Conservation (phyloP, 2,113 vertebrate species). For the Bufo gargarizans region DNA sequence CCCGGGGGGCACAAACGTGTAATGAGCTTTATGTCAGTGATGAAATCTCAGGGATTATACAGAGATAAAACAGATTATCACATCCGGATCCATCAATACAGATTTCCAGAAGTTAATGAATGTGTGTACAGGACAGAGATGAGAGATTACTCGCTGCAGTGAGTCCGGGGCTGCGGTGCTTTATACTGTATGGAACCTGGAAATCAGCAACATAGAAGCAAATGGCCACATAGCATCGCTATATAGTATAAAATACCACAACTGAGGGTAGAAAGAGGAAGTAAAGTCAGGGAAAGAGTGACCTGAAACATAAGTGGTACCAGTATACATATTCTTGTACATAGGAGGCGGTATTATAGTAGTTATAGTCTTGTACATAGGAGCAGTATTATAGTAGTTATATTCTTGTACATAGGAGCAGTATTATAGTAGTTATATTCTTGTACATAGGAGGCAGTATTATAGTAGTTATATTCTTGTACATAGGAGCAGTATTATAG, state of each 20-base stretch:
- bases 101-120: not conserved
- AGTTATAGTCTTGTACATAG: no score
- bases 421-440: not conserved
- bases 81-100: constrained; percentile 26
- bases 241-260: no score
- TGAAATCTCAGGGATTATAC: constrained; percentile 10
- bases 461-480: not conserved
- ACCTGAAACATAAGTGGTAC: no score
- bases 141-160: not conserved
- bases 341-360: no score
- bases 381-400: no score
- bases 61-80: constrained; percentile 20
- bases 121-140: not conserved
- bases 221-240: no score
- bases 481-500: no score
- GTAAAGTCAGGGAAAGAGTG: no score
- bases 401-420: no score
- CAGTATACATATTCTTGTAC: no score
- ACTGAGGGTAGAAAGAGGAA: no score
- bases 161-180: not conserved
- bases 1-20: not conserved
- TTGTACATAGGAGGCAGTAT: not conserved
- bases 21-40: constrained; percentile 15
- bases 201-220: not conserved
- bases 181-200: not conserved